Percentiles rank a stretch among this genome's conserved stretches.
These are phyloP conservation scores for Apotomis turbidana DNA, from an alignment of 2,888 invertebrate genomes.

Conservation along the genomic window DNA sequence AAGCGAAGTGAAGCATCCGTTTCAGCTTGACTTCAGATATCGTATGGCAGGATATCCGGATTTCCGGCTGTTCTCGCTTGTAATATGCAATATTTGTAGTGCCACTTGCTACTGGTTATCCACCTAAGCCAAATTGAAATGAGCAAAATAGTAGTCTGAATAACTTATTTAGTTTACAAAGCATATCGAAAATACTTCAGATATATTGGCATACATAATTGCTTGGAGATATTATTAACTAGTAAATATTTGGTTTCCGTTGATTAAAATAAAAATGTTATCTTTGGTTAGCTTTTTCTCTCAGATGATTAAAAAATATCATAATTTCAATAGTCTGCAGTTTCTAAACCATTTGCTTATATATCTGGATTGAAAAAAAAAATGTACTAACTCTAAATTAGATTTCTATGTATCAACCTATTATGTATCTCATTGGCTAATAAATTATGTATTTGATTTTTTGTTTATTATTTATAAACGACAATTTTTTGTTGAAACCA, in stretches of 20 bases:
- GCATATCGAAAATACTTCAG: slow-evolving; percentile 42
- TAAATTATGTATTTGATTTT: slow-evolving; percentile 43
- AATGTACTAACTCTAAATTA: slow-evolving; percentile 21
- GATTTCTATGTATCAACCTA: slow-evolving; percentile 11
- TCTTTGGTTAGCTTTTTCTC: background rate
- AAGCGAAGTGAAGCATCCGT: too few relatives aligned
- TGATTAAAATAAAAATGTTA: too few relatives aligned
- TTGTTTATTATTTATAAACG: slow-evolving; percentile 31
- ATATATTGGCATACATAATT: background rate
- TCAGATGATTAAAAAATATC: background rate
- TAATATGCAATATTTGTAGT: too few relatives aligned
- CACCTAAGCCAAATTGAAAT: background rate
- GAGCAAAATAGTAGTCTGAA: slow-evolving; percentile 1
- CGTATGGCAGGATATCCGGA: too few relatives aligned
- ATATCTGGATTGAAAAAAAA: slow-evolving; percentile 47
- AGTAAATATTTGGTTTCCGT: too few relatives aligned
- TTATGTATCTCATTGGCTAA: slow-evolving; percentile 36
- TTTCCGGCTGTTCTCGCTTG: too few relatives aligned
- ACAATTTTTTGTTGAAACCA: background rate
- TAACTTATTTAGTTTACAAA: background rate
- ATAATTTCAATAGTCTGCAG: background rate
- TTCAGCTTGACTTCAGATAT: too few relatives aligned
- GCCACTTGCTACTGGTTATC: too few relatives aligned
- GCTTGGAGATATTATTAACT: background rate
- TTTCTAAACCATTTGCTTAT: background rate